Conservation (phyloP, 2,888 invertebrate species). For the Biston stratarius region DNA sequence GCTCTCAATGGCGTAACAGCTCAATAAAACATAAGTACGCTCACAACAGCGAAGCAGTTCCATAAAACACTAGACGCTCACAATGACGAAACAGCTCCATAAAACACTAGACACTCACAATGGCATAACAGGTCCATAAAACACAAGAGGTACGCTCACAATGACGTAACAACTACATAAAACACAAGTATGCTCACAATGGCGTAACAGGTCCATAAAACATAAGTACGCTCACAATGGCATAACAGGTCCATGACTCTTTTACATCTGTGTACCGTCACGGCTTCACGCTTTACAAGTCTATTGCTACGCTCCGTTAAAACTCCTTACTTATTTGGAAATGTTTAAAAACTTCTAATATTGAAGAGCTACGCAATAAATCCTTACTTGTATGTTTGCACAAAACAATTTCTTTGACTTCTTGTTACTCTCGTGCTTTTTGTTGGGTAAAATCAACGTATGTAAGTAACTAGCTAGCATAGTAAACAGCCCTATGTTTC, state of each 20-base stretch:
- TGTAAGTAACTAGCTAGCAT: too few species aligned
- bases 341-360: constrained; percentile 72
- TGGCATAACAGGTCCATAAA: constrained; percentile 47
- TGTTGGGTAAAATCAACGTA: too few species aligned
- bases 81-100: too few species aligned
- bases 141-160: background rate
- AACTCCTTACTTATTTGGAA: constrained; percentile 73
- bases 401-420: constrained; percentile 28
- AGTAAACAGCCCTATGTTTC: too few species aligned
- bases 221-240: too few species aligned
- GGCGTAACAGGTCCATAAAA: background rate
- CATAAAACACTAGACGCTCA: too few species aligned
- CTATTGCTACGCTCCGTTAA: constrained; percentile 71
- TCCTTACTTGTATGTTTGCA: constrained; percentile 28
- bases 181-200: background rate
- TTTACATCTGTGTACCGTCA: constrained; percentile 60
- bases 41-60: too few species aligned
- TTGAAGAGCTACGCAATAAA: constrained; percentile 62
- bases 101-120: too few species aligned
- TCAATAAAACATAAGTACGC: too few species aligned
- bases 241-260: too few species aligned
- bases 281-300: constrained; percentile 73
- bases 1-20: too few species aligned
- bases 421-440: background rate
- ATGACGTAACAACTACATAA: too few species aligned